A percentile compares a stretch with the other conserved stretches of the same genome.
These are phyloP conservation scores for Pelobates cultripes DNA, from an alignment of 2,797 vertebrate genomes.

Conservation along the genomic window DNA sequence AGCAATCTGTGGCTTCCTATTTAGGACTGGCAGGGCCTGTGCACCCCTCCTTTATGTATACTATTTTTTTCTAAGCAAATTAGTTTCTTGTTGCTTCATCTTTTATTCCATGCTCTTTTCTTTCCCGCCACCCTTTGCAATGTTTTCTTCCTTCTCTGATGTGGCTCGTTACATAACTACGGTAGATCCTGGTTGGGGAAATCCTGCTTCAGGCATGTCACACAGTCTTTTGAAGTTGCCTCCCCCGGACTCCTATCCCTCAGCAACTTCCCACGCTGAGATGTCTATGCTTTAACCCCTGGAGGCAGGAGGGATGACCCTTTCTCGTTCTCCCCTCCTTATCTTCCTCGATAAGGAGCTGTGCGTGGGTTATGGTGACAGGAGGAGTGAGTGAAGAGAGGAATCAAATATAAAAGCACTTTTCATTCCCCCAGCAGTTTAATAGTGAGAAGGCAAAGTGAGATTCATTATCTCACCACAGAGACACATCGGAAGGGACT, in stretches of 20 bases:
- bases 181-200: constrained; percentile 37
- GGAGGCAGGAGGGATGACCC: constrained; percentile 49
- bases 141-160: constrained; percentile 33
- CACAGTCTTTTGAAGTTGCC: constrained; percentile 41
- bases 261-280: constrained; percentile 52
- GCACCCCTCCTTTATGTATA: background rate
- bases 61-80: background rate
- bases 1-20: too few relatives aligned
- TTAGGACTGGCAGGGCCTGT: background rate
- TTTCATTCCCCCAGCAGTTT: constrained; percentile 7
- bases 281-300: constrained; percentile 30
- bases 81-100: constrained; percentile 1
- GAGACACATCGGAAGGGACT: background rate
- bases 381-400: constrained; percentile 28
- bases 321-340: constrained; percentile 26
- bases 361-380: constrained; percentile 47
- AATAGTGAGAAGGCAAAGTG: background rate
- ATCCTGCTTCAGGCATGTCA: constrained; percentile 49
- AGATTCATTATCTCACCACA: constrained; percentile 5
- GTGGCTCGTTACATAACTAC: constrained; percentile 39
- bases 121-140: constrained; percentile 25
- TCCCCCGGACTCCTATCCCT: constrained; percentile 38
- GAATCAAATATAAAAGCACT: constrained; percentile 19
- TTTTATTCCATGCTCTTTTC: background rate
- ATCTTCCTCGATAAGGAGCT: constrained; percentile 25